Conservation (phyloP, 2,113 vertebrate genomes). For the Pogonocichla stellata region DNA sequence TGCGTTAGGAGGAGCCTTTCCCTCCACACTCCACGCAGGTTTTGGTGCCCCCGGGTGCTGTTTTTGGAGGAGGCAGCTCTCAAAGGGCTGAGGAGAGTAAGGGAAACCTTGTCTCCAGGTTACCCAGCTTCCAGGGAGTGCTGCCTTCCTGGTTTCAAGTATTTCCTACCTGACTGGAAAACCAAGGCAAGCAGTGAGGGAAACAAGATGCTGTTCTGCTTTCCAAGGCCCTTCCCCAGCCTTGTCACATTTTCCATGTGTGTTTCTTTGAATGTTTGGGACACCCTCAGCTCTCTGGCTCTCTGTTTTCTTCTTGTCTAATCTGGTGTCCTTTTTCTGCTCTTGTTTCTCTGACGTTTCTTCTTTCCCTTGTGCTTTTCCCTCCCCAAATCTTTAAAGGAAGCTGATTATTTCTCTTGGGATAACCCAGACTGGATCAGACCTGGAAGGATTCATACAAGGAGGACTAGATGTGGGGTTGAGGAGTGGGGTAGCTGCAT, state of each 20-base stretch:
- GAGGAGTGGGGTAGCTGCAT: not conserved
- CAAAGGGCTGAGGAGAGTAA: not conserved
- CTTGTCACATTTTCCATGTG: not conserved
- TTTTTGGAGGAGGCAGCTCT: not conserved
- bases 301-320: not conserved
- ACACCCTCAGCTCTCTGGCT: not conserved
- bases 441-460: not conserved
- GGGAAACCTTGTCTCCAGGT: not conserved
- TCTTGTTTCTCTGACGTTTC: not conserved
- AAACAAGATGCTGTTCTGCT: not conserved
- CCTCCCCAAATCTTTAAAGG: not conserved
- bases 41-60: not conserved
- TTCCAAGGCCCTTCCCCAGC: not conserved
- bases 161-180: not conserved
- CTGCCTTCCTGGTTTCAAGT: not conserved
- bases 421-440: not conserved
- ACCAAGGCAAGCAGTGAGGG: not conserved
- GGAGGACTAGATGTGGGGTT: accelerated
- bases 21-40: accelerated
- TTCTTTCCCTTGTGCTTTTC: not conserved
- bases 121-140: not conserved
- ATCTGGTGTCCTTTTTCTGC: not conserved
- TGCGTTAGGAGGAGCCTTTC: not conserved
- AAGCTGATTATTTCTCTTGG: not conserved
- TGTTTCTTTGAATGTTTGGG: not conserved